These are phyloP conservation scores for Germaria angustata DNA, from an alignment of 2,888 invertebrate species.

Conservation along the genomic window DNA sequence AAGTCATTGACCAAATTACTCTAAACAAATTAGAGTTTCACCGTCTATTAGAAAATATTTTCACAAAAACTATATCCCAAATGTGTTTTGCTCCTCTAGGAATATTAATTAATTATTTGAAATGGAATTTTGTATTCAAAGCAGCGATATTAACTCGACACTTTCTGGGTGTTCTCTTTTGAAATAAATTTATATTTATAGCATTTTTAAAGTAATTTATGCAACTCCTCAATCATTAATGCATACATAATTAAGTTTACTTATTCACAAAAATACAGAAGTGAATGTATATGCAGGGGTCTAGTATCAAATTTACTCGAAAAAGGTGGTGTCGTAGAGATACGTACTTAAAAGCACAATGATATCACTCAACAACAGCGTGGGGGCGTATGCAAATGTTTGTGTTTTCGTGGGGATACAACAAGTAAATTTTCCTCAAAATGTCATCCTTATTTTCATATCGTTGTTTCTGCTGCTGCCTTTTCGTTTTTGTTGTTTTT, in stretches of 20 bases:
- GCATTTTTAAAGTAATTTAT: conserved; percentile 10
- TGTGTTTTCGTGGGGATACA: background rate
- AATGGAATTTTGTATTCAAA: too few relatives aligned
- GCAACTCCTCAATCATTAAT: background rate
- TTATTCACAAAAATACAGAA: background rate
- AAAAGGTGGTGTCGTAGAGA: background rate
- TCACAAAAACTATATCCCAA: too few relatives aligned
- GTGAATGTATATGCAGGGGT: background rate
- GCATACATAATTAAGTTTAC: background rate
- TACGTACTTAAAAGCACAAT: background rate
- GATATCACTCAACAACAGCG: background rate
- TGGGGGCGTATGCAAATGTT: background rate
- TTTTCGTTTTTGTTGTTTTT: conserved; percentile 7
- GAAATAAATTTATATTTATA: background rate
- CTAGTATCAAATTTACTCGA: background rate
- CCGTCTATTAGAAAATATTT: too few relatives aligned
- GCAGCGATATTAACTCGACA: too few relatives aligned
- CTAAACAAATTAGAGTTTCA: too few relatives aligned
- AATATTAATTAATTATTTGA: too few relatives aligned
- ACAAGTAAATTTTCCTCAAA: background rate
- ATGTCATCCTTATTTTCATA: conserved; percentile 1
- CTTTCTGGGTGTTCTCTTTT: too few relatives aligned
- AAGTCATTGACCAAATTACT: too few relatives aligned
- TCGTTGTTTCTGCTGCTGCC: background rate
- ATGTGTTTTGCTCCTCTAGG: too few relatives aligned